These are phyloP conservation scores for Blennius ocellaris DNA, from an alignment of 2,113 vertebrate species.

Conservation along the genomic window DNA sequence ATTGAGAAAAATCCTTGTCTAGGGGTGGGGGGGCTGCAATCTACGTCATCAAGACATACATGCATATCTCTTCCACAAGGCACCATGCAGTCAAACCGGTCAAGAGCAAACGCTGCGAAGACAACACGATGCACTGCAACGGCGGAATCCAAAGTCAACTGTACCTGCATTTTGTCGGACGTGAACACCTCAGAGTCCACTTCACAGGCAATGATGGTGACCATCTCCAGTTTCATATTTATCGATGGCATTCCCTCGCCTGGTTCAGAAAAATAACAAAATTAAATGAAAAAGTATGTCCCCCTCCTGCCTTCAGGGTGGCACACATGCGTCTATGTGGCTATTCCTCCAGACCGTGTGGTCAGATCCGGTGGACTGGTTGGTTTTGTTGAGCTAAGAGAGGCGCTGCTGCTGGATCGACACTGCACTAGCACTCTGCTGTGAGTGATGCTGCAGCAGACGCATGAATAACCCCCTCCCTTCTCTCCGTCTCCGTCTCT, in stretches of 20 bases:
- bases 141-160: conserved; percentile 24
- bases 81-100: conserved; percentile 47
- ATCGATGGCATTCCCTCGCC: conserved; percentile 85
- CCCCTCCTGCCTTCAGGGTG: conserved; percentile 1
- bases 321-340: background rate
- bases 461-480: conserved; percentile 36
- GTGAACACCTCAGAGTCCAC: conserved; percentile 86
- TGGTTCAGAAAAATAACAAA: conserved; percentile 22
- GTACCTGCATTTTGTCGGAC: conserved; percentile 87
- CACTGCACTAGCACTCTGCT: conserved; percentile 67
- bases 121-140: background rate
- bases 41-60: conserved; percentile 65
- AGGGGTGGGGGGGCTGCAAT: conserved; percentile 47
- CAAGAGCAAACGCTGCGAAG: conserved; percentile 24
- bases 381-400: background rate
- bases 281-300: conserved; percentile 34
- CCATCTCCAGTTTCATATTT: conserved; percentile 88
- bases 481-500: conserved; percentile 19
- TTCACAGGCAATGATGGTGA: conserved; percentile 87
- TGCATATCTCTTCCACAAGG: conserved; percentile 28
- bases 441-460: conserved; percentile 74
- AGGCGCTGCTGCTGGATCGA: conserved; percentile 55
- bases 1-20: conserved; percentile 80
- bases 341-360: conserved; percentile 18
- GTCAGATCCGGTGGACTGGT: conserved; percentile 40